Percentiles rank a stretch among this genome's conserved stretches.
phyloP scores from a whole-genome alignment of 2,888 invertebrate genomes.

The Eremobia ochroleuca region DNA sequence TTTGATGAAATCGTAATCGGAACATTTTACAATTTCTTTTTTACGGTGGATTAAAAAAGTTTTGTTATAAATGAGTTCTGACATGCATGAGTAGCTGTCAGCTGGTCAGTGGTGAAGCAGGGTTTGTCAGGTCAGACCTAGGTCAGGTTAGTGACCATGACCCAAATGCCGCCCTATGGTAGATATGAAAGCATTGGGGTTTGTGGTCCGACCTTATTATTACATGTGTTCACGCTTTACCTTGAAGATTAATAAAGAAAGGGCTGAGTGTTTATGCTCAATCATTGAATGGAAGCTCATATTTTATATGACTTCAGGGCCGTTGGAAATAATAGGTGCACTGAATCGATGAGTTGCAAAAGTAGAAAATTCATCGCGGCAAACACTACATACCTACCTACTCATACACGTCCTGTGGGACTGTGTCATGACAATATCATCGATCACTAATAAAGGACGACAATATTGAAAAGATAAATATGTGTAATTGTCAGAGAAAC shows the following conservation, averaged over 20 bases:
- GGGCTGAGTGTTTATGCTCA: slow-evolving; percentile 5
- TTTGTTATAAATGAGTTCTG: slow-evolving; percentile 36
- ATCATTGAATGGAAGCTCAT: slow-evolving; percentile 25
- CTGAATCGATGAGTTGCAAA: slow-evolving; percentile 12
- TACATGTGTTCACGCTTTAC: slow-evolving; percentile 25
- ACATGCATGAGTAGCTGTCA: slow-evolving; percentile 52
- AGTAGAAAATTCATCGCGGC: not conserved
- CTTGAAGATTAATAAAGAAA: slow-evolving; percentile 47
- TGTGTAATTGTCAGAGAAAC: not conserved
- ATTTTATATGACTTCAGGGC: slow-evolving; percentile 13
- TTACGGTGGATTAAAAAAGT: slow-evolving; percentile 18
- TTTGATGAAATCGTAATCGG: slow-evolving; percentile 5
- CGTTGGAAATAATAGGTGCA: slow-evolving; percentile 1
- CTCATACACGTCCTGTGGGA: not conserved
- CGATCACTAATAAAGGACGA: no score
- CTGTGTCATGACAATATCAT: not conserved
- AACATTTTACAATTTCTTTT: slow-evolving; percentile 10
- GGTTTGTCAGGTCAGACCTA: slow-evolving; percentile 66
- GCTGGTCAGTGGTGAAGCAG: slow-evolving; percentile 34
- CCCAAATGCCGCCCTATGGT: slow-evolving; percentile 52
- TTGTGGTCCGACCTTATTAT: slow-evolving; percentile 44
- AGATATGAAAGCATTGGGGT: slow-evolving; percentile 49
- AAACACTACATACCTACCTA: not conserved
- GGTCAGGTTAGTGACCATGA: slow-evolving; percentile 64
- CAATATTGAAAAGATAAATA: not conserved